Conservation (phyloP, 2,888 invertebrate species). For the Lucinisca nassula region DNA sequence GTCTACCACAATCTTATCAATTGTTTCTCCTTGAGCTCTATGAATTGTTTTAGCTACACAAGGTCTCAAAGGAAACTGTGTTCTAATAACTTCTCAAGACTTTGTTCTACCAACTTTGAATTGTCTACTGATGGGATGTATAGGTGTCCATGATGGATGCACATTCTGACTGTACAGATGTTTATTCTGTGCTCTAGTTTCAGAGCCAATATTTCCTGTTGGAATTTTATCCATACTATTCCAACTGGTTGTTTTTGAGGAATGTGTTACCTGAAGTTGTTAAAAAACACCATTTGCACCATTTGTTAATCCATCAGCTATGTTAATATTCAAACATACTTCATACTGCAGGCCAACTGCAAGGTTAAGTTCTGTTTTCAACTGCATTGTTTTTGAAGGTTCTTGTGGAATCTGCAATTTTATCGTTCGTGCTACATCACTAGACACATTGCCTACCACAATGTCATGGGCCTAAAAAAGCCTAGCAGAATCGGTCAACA, state of each 20-base stretch:
- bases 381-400: too few species aligned
- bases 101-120: slow-evolving; percentile 31
- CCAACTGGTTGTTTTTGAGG: not conserved
- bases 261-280: not conserved
- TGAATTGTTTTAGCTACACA: too few species aligned
- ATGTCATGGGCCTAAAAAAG: too few species aligned
- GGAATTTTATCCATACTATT: slow-evolving; percentile 7
- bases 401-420: too few species aligned
- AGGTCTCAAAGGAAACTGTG: slow-evolving; percentile 41
- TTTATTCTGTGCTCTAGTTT: not conserved
- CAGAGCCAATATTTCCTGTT: slow-evolving; percentile 17
- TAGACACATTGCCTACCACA: too few species aligned
- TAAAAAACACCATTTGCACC: slow-evolving; percentile 23
- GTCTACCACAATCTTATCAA: too few species aligned
- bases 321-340: slow-evolving; percentile 42
- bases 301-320: slow-evolving; percentile 61
- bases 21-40: too few species aligned
- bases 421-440: too few species aligned
- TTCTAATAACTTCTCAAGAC: slow-evolving; percentile 17
- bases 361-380: not conserved
- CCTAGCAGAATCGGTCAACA: too few species aligned
- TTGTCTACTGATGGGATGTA: slow-evolving; percentile 26
- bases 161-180: slow-evolving; percentile 12
- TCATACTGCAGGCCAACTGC: slow-evolving; percentile 36
- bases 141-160: slow-evolving; percentile 29